Evolutionary conservation across 2,113 vertebrate species (phyloP).

Genomic region (Sinosuthora webbiana): DNA sequence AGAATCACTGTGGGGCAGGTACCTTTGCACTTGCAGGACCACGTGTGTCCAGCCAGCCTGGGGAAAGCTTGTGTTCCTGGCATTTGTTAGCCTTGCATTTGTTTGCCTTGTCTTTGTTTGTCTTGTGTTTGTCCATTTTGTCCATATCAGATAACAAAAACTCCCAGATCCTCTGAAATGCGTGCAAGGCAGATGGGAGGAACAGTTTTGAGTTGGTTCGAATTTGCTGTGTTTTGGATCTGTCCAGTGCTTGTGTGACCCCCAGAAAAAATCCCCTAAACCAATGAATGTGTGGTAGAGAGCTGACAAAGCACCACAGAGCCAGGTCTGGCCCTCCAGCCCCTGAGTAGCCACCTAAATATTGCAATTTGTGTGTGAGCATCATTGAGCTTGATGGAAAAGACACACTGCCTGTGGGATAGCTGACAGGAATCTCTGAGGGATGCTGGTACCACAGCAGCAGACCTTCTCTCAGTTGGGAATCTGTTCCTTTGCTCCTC

Average conservation of each 20-base stretch:
- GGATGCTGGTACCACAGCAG: not conserved
- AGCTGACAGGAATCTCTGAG: not conserved
- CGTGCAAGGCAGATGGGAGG: not conserved
- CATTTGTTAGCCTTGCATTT: not conserved
- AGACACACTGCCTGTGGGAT: not conserved
- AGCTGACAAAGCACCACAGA: not conserved
- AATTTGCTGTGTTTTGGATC: not conserved
- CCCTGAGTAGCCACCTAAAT: not conserved
- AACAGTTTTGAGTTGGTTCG: not conserved
- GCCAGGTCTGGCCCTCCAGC: not conserved
- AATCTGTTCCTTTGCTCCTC: not conserved
- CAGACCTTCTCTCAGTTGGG: not conserved
- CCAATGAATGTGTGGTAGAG: rapidly evolving
- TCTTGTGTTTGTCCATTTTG: not conserved
- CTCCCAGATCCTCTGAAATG: not conserved
- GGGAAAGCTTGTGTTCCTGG: not conserved
- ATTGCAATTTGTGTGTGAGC: not conserved
- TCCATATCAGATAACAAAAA: not conserved
- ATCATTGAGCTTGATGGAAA: not conserved
- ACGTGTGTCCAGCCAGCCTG: rapidly evolving
- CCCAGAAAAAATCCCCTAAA: not conserved
- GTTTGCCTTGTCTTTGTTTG: not conserved
- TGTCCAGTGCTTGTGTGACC: not conserved
- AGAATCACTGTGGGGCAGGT: rapidly evolving
- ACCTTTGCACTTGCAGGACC: rapidly evolving